Evolutionary conservation across 2,888 invertebrate genomes (phyloP), one percentile per base, ranked within the genome.

Genomic region (Noctua fimbriata): DNA sequence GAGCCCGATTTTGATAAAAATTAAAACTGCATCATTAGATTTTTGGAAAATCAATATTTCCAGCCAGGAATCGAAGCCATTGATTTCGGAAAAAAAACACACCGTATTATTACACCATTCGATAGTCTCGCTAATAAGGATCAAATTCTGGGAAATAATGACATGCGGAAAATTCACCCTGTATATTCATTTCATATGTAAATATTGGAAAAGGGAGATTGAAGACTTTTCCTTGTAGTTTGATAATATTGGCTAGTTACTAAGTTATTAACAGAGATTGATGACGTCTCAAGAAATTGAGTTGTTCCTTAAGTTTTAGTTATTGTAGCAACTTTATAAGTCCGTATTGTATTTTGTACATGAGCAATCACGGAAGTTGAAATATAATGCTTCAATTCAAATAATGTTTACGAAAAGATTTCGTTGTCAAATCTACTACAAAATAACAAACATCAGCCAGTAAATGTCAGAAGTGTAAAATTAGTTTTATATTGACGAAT

Each of bases 381-480:
- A 60, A 2, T 14, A 41, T 52, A 36, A 47, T 47, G 44, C 12
- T 10, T 47, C 2, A 5, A 78, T 69, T 44, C 12, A 36, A 76
- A 82, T 49, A 32, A 65, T 69, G 14, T 4, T 65, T 36, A 16
- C 4, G 47, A 70, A 63, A 69, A 36, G 2, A 63, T 79, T 79
- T 79, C 28, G 65, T 60, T 75, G 44, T 58, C 81, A 74, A 71
- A 36, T 63, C 41, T 28, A 4, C 32, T 24, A 28, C 60, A 14
- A 79, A 69, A 67, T 36, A 65, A 24, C 28, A 65, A 63, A 66
- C 60, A 76, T 85, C 49, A 71, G 12, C 21, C 4, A 41, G 32
- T 49, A 87, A 83, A 83, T 85, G 82, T 88, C 82, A 85, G 32
- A 69, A 80, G 36, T 21, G 69, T 87, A 72, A 74, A 75, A 87